phyloP scores from a whole-genome alignment of 2,888 invertebrate species.

The Nasonia oneida region DNA sequence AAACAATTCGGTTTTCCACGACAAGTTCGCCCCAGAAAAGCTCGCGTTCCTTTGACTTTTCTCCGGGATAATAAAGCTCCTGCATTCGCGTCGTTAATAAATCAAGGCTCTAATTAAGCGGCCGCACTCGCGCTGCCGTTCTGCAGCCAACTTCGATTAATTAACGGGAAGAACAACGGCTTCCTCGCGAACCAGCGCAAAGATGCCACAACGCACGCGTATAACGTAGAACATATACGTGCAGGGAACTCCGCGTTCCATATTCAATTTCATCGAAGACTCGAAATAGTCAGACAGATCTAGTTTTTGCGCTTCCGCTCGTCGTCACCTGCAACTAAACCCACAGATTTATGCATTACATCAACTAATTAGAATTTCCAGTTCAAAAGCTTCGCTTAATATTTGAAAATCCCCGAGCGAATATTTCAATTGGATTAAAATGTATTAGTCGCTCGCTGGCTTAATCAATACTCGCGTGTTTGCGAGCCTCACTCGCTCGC shows the following conservation, averaged over 20 bases:
- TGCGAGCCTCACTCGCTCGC: no score
- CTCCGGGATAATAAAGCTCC: neutral
- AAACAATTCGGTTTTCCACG: neutral
- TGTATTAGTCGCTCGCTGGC: neutral
- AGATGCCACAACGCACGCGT: neutral
- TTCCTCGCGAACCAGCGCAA: neutral
- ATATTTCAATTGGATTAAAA: neutral
- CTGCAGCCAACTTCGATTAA: constrained; percentile 32
- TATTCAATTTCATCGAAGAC: neutral
- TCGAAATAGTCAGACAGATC: neutral
- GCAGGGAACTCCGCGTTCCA: neutral
- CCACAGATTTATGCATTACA: no score
- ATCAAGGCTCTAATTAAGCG: constrained; percentile 42
- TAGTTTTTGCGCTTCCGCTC: no score
- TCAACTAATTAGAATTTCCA: no score
- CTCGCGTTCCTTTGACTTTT: neutral
- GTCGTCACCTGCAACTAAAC: no score
- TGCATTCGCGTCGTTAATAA: constrained; percentile 15
- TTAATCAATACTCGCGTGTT: neutral
- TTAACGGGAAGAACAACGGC: constrained; percentile 22
- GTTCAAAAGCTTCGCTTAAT: no score
- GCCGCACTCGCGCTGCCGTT: neutral
- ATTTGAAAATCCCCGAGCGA: neutral
- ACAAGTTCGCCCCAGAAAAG: neutral
- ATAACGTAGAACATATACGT: neutral